Conservation (phyloP, 2,797 vertebrate species). For the Sebastes jordani region DNA sequence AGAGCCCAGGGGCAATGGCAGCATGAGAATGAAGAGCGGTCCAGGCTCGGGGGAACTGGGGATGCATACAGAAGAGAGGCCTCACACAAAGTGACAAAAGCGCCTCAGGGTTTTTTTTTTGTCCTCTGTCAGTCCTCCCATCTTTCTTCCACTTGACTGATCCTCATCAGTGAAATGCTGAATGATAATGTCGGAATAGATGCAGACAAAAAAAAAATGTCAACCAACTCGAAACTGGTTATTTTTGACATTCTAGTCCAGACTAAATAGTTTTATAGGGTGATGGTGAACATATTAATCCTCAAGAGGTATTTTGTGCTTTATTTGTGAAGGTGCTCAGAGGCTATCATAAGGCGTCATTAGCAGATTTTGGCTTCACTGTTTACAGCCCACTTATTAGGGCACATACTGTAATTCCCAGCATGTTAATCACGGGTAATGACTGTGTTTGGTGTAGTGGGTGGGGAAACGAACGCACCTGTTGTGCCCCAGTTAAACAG, state of each 20-base stretch:
- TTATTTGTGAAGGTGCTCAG: not conserved
- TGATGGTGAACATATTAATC: not conserved
- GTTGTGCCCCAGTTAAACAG: slow-evolving; percentile 35
- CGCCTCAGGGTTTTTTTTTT: slow-evolving; percentile 67
- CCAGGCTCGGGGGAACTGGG: slow-evolving; percentile 72
- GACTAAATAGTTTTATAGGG: not conserved
- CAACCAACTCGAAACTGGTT: not conserved
- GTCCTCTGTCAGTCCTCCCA: slow-evolving; percentile 62
- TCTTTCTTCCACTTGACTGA: slow-evolving; percentile 72
- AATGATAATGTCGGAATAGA: slow-evolving; percentile 42
- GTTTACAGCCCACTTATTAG: slow-evolving; percentile 27
- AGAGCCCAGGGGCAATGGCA: slow-evolving; percentile 81
- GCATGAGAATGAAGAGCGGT: slow-evolving; percentile 80
- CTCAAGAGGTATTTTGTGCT: not conserved
- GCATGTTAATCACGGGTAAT: slow-evolving; percentile 49
- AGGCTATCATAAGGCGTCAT: not conserved
- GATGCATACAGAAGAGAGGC: slow-evolving; percentile 85
- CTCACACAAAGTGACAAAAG: slow-evolving; percentile 83
- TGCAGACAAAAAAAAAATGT: slow-evolving; percentile 9
- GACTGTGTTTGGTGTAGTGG: slow-evolving; percentile 36
- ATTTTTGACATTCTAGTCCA: slow-evolving; percentile 3
- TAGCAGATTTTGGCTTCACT: slow-evolving; percentile 17
- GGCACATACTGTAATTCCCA: slow-evolving; percentile 26
- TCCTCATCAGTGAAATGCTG: slow-evolving; percentile 62
- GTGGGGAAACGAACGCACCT: slow-evolving; percentile 45